Percentiles rank a stretch among this genome's conserved stretches.
Evolutionary conservation across 2,888 invertebrate species (phyloP).

Genomic region (Catonia carolina): DNA sequence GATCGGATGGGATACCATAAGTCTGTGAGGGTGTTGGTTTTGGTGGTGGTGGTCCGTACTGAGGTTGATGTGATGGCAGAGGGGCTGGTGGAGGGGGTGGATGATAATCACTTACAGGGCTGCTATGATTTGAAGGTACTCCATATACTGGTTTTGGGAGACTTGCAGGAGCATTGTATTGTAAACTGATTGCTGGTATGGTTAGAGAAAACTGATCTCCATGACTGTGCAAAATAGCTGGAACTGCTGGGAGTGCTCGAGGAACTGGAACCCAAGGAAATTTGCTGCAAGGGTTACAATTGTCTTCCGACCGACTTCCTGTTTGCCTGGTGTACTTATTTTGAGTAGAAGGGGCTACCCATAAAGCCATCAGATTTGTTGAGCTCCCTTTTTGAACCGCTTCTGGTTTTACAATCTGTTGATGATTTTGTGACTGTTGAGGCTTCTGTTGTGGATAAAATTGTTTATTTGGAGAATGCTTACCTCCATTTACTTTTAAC

Average conservation of each 20-base stretch:
- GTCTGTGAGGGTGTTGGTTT: constrained; percentile 3
- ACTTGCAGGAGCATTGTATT: constrained; percentile 9
- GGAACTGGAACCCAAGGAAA: constrained; percentile 76
- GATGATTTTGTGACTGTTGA: neutral
- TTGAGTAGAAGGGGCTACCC: constrained; percentile 1
- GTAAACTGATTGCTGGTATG: constrained; percentile 3
- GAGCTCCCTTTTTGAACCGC: constrained; percentile 4
- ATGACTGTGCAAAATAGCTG: neutral
- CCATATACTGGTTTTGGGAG: constrained; percentile 7
- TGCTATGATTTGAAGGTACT: constrained; percentile 5
- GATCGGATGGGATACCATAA: constrained; percentile 29
- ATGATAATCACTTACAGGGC: neutral
- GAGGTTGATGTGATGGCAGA: neutral
- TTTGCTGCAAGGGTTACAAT: constrained; percentile 71
- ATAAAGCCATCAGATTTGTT: neutral
- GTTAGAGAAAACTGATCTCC: constrained; percentile 4
- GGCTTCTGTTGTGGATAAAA: neutral
- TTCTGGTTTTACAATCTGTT: neutral
- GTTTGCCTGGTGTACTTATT: constrained; percentile 13
- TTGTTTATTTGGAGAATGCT: neutral
- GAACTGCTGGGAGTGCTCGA: constrained; percentile 25
- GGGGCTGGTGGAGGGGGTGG: constrained; percentile 13
- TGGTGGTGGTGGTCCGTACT: constrained; percentile 15
- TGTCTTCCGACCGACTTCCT: constrained; percentile 42
- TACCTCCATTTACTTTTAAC: neutral